Conservation (phyloP, 2,797 vertebrate genomes). For the Poecilia picta region DNA sequence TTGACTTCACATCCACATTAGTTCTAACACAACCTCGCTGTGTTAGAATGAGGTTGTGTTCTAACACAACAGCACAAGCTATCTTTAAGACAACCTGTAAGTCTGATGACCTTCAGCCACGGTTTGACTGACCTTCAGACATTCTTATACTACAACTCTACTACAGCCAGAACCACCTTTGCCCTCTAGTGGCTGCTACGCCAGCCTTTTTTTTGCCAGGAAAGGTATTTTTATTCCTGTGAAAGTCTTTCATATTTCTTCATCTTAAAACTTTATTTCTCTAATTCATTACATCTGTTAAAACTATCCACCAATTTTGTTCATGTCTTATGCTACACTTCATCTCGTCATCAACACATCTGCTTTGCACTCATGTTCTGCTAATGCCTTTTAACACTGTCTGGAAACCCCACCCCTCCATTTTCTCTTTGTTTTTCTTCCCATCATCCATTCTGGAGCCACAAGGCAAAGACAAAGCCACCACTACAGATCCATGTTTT, state of each 20-base stretch:
- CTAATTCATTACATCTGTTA: neutral
- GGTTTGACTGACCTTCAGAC: neutral
- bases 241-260: neutral
- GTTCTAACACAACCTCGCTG: neutral
- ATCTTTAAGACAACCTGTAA: neutral
- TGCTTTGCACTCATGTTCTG: neutral
- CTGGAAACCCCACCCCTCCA: neutral
- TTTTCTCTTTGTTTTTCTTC: neutral
- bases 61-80: too few species aligned
- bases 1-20: neutral
- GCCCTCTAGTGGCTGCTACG: neutral
- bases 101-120: neutral
- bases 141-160: neutral
- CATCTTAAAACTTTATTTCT: neutral
- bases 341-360: neutral
- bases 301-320: neutral
- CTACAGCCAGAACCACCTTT: neutral
- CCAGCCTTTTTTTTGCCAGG: neutral
- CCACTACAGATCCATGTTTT: neutral
- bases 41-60: neutral
- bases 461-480: neutral
- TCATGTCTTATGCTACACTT: neutral
- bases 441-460: neutral
- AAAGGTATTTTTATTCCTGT: neutral
- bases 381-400: neutral